These are phyloP conservation scores for Xerus rutilus DNA, from an alignment of 2,797 vertebrate species.

Conservation along the genomic window DNA sequence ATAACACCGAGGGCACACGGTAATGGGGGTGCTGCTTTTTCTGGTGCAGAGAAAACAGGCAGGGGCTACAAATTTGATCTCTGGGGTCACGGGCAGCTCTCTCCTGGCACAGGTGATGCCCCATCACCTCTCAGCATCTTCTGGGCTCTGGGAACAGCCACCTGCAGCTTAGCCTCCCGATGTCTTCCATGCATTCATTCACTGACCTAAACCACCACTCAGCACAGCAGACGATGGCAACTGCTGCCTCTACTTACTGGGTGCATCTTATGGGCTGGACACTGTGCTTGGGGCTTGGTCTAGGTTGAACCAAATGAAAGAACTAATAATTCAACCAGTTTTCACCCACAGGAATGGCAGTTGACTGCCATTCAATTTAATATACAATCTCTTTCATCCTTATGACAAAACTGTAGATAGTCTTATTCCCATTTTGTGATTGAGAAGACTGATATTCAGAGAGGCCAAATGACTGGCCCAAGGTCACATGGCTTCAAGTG, in stretches of 20 bases:
- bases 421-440: not conserved
- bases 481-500: not conserved
- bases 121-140: not conserved
- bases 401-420: fast-evolving
- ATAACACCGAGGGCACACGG: not conserved
- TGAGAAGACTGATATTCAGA: not conserved
- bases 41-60: not conserved
- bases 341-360: not conserved
- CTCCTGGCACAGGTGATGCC: not conserved
- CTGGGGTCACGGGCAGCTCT: not conserved
- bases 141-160: not conserved
- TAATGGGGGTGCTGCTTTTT: fast-evolving
- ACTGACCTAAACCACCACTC: not conserved
- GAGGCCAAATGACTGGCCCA: not conserved
- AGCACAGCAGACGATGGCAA: not conserved
- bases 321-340: not conserved
- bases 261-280: fast-evolving
- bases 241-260: not conserved
- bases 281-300: not conserved
- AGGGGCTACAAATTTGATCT: not conserved
- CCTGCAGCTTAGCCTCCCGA: not conserved
- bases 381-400: not conserved
- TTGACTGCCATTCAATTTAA: not conserved
- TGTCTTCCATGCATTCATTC: not conserved
- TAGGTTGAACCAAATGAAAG: not conserved